Evolutionary conservation across 2,113 vertebrate genomes (phyloP), one percentile per base, ranked within the genome.

Genomic region (Clinocottus analis): DNA sequence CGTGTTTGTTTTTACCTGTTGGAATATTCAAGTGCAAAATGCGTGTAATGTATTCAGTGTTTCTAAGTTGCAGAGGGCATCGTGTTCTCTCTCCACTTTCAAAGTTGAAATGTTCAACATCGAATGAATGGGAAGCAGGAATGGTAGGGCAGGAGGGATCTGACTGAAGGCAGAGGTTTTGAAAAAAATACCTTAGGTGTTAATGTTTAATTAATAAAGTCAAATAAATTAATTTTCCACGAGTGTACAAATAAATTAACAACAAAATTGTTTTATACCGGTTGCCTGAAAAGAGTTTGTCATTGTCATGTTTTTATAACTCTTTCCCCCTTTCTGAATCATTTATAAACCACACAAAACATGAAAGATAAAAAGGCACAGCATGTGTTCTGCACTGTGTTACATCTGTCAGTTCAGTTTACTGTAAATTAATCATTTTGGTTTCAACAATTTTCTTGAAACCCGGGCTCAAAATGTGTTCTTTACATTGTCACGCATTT

Each of bases 71-170:
- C 74, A 83, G 81, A 83, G 75, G 74, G 73, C 45, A 84, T 86
- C 81, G 77, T 85, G 81, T 82, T 89, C 71, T 63, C 71, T 65
- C 35, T 84, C 53, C 75, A 86, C 77, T 87, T 83, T 82, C 70
- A 87, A 92, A 86, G 88, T 85, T 89, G 75, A 85, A 89, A 84
- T 84, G 77, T 90, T 92, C 51, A 89, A 82, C 85, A 90, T 86
- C 79, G 89, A 89, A 91, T 92, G 78, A 31, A 87, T 72, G 49
- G 62, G 23, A 58, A 85, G 74, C 70, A 68, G 35, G 41, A 35
- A 55, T 33, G 56, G 37, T 53, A 12, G 53, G 5, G 63, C 37
- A 21, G 59, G 37, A 66, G 66, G 41, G n/a, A 41, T 53, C 14
- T 35, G 61, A 41, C 55, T 61, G 12, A n/a, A 41, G 51, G 59